Evolutionary conservation across 2,888 invertebrate species (phyloP), one percentile per base, ranked within the genome.

Genomic region (Ophion costatus): DNA sequence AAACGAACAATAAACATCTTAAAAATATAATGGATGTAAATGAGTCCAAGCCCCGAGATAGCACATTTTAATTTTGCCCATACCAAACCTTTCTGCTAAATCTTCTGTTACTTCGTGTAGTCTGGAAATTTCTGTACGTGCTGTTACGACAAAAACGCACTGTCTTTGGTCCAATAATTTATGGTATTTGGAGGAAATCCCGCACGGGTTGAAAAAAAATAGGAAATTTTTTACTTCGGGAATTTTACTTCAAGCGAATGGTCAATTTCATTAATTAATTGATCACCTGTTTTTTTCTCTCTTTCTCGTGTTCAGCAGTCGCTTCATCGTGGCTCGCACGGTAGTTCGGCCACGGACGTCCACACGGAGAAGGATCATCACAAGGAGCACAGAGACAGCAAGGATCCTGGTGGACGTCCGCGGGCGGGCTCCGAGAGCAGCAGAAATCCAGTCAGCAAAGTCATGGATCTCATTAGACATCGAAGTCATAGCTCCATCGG

Each of bases 391-490:
- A 87, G 88, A 70, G 89, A 89, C 24, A 64, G 85, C 56, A 89
- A 89, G 71, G 90, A 90, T 66, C 89, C 89, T 2, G 87, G 88
- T 69, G 89, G 88, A 56, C 88, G 93, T 75, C 92, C 92, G 2
- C 88, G 93, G 86, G 90, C 93, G 45, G 92, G 93, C 7, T 96
- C 96, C 0, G 95, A 96, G 88, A 95, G 94, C 78, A 94, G 94
- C 88, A 94, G 95, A 88, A 97, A 97, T 90, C 97, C 98, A 2
- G 98, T 98, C 95, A 97, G 97, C 87, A 98, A 98, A 95, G 98
- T 98, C 73, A 98, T 98, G 96, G 98, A 98, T 93, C 96, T 98
- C 92, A 98, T 98, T 94, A 95, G 98, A 83, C 96, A 96, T 93
- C 95, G 97, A 88, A 96, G 96, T 83, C 96, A 96, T 93, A 96